Evolutionary conservation across 2,797 vertebrate genomes (phyloP), one percentile per base, ranked within the genome.

Genomic region (Crax fasciolata): DNA sequence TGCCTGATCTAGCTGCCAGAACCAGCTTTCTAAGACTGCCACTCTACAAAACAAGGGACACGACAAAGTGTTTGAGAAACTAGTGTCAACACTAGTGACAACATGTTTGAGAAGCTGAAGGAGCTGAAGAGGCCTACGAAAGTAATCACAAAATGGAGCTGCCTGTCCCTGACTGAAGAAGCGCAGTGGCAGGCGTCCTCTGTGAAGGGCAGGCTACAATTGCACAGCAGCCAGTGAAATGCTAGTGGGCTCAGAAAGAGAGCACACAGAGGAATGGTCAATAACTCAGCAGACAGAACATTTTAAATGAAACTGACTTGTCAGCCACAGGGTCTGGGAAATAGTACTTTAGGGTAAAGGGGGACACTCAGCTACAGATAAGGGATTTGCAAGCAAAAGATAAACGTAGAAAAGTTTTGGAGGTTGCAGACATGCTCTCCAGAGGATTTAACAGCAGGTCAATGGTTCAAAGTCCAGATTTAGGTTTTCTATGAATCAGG

Each of bases 1-100:
- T 82, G 71, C 80, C 70, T 93, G 63, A 52, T 6, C 8, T 74
- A 88, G 66, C 83, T 86, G 91, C 62, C 85, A 93, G 74, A 96
- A 94, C 92, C 76, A 93, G 94, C 87, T 88, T 84, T 65, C 62
- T 66, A 65, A 75, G 62, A 17, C 73, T 51, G 70, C 30, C 1
- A 1, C 27, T 49, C n/a, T 25, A 49, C 51, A 59, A 70, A 90
- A 63, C 32, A 66, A 48, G 59, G 43, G 39, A 58, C 59, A 28
- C 1, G 3, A 77, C 20, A 23, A 72, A 81, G 58, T 30, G 27
- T 59, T 48, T 3, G 9, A 88, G 76, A 62, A 89, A 84, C 2
- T 0, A 75, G 62, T 1, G 3, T 30, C 61, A 44, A 65, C 1
- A 1, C 44, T 38, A 65, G 38, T 13, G 28, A 65, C 48, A 84